These are phyloP conservation scores for Orthosia cruda DNA, from an alignment of 2,888 invertebrate genomes.

Conservation along the genomic window DNA sequence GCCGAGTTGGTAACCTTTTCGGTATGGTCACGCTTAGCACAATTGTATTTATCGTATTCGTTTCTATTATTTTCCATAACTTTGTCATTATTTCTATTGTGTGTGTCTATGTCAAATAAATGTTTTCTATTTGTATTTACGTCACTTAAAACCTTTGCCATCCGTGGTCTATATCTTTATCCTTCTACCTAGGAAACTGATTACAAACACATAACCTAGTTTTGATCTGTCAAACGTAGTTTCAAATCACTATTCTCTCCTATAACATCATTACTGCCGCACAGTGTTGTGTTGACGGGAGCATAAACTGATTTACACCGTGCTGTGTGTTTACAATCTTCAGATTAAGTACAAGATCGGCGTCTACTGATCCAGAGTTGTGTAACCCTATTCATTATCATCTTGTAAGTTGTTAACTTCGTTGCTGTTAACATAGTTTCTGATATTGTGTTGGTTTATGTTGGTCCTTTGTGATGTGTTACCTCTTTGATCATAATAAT, in stretches of 20 bases:
- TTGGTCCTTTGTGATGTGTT: constrained; percentile 26
- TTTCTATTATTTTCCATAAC: background rate
- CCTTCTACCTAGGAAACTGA: background rate
- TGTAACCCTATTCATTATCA: constrained; percentile 32
- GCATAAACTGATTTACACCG: constrained; percentile 41
- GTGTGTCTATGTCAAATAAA: background rate
- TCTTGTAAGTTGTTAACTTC: constrained; percentile 30
- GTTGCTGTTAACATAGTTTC: constrained; percentile 24
- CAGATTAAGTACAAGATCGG: constrained; percentile 41
- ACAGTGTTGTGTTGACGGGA: constrained; percentile 14
- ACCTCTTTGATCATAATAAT: constrained; percentile 41
- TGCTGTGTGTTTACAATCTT: background rate
- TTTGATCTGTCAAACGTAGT: constrained; percentile 16
- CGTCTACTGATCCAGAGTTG: constrained; percentile 24
- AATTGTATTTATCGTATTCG: background rate
- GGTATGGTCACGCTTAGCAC: background rate
- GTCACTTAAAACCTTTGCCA: too few species aligned
- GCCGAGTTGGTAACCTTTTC: background rate
- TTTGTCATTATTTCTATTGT: background rate
- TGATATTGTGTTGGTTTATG: constrained; percentile 2
- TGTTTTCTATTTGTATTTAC: background rate
- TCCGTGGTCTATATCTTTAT: background rate
- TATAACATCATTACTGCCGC: constrained; percentile 17
- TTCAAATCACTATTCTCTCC: constrained; percentile 9
- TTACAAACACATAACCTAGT: constrained; percentile 18